A percentile compares a stretch with the other conserved stretches of the same genome.
Evolutionary conservation across 37 sponge, comb jelly and placozoan species (phyloP).

Genomic region (Halichondria panicea): DNA sequence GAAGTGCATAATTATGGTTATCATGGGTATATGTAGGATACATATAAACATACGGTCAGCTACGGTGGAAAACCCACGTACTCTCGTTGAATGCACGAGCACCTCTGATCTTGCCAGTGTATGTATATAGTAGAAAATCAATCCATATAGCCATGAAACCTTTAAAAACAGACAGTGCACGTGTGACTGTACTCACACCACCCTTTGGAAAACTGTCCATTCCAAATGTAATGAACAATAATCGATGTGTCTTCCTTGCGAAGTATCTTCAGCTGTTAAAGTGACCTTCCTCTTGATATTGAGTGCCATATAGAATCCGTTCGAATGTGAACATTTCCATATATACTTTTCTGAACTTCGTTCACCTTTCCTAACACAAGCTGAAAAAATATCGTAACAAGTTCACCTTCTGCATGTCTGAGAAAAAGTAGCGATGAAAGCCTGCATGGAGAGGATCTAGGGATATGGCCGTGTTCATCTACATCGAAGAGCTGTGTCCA

Average conservation of each 20-base stretch:
- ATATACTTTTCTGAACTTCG: constrained; percentile 2
- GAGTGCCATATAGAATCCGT: constrained; percentile 39
- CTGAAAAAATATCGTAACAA: constrained; percentile 21
- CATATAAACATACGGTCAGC: no score
- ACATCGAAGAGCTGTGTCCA: no score
- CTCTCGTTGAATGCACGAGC: constrained; percentile 10
- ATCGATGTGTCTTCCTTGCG: background rate
- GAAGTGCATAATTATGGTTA: no score
- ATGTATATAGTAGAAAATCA: constrained; percentile 19
- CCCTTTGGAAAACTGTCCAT: background rate
- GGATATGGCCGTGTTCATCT: background rate
- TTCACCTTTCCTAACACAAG: background rate
- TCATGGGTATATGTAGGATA: no score
- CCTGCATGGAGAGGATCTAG: no score
- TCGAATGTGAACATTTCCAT: constrained; percentile 28
- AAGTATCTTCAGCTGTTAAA: background rate
- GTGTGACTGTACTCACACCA: no score
- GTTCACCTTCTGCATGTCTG: no score
- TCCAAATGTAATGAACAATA: constrained; percentile 6
- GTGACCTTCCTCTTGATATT: background rate
- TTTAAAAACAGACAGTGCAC: background rate
- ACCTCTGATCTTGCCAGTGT: background rate
- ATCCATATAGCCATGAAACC: constrained; percentile 14
- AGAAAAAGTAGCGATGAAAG: no score
- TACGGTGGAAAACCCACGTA: constrained; percentile 8